Percentiles rank a stretch among this genome's conserved stretches.
phyloP scores from a whole-genome alignment of 2,113 vertebrate species.

The Xenopus laevis region DNA sequence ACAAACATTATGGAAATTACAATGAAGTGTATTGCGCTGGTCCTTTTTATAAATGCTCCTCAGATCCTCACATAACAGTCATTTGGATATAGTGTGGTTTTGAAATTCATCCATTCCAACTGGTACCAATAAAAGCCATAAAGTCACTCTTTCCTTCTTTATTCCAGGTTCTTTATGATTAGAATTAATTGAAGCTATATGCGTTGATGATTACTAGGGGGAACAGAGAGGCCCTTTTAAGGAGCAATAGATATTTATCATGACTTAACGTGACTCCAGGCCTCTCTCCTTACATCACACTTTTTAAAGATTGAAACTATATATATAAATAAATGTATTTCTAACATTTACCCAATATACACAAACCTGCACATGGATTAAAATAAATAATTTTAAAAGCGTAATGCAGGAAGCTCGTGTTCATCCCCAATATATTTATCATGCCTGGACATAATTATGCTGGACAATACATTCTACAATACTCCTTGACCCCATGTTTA shows the following conservation, averaged over 20 bases:
- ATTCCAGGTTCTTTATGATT: constrained; percentile 37
- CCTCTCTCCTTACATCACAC: too few species aligned
- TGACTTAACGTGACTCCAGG: not conserved
- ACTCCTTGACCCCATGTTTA: too few species aligned
- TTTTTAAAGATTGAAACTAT: too few species aligned
- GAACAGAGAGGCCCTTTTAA: not conserved
- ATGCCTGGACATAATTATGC: too few species aligned
- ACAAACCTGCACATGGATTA: too few species aligned
- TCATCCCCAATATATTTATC: too few species aligned
- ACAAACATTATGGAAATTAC: constrained; percentile 70
- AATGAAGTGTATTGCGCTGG: constrained; percentile 61
- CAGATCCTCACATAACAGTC: constrained; percentile 61
- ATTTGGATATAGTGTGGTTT: constrained; percentile 59
- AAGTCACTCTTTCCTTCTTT: constrained; percentile 52
- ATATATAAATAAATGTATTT: too few species aligned
- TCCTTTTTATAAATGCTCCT: constrained; percentile 65
- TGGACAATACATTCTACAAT: too few species aligned
- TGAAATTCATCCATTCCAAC: constrained; percentile 62
- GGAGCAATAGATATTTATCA: not conserved
- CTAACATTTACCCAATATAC: too few species aligned
- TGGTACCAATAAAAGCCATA: constrained; percentile 60
- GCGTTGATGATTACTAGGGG: not conserved
- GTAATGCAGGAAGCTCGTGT: too few species aligned
- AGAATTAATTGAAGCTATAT: constrained; percentile 30
- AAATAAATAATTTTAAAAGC: too few species aligned